Evolutionary conservation across 2,113 vertebrate genomes (phyloP).

Genomic region (Cettia cetti): DNA sequence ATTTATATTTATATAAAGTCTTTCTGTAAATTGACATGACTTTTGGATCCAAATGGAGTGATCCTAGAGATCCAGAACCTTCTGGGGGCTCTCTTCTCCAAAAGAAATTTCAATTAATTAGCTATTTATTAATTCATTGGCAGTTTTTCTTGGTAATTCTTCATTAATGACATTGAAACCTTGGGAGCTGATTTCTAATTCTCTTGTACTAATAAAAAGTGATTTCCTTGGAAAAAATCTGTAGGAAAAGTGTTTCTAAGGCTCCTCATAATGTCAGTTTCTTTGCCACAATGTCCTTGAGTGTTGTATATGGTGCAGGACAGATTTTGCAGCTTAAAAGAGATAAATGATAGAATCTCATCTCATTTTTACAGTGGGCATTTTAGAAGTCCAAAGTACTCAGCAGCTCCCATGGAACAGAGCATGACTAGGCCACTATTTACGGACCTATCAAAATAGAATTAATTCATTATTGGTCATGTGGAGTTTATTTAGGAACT

Average conservation of each 20-base stretch:
- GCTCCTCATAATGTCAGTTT: neutral
- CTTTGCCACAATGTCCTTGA: neutral
- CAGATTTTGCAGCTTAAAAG: neutral
- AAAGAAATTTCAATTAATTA: neutral
- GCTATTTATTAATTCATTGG: neutral
- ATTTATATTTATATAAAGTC: neutral
- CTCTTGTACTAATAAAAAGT: neutral
- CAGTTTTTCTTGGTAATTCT: neutral
- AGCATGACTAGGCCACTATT: neutral
- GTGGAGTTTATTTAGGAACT: neutral
- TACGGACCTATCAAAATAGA: neutral
- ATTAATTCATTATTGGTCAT: neutral
- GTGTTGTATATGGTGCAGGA: neutral
- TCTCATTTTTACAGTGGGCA: neutral
- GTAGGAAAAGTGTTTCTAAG: neutral
- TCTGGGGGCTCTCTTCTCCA: neutral
- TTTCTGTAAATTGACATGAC: neutral
- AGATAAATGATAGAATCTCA: neutral
- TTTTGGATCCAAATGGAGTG: neutral
- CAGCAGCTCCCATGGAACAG: neutral
- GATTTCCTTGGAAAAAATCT: neutral
- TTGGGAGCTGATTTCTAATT: neutral
- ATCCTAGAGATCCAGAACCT: neutral
- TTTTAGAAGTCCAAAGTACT: neutral
- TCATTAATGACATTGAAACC: neutral